Percentiles rank a stretch among this genome's conserved stretches.
Evolutionary conservation across 2,888 invertebrate genomes (phyloP).

Genomic region (Leucophenga montana): DNA sequence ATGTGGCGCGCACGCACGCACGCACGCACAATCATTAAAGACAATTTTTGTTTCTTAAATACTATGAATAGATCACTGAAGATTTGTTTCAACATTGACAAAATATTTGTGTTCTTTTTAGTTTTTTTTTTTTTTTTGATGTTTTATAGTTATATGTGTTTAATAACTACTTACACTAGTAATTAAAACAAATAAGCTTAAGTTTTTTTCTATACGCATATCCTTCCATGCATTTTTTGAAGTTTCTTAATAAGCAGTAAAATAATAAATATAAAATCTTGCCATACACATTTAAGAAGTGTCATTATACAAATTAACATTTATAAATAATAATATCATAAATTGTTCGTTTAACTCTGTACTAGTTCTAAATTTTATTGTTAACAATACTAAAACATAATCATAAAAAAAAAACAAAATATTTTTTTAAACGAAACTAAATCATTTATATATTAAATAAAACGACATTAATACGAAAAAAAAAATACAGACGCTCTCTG

Average conservation of each 20-base stretch:
- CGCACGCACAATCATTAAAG: slow-evolving; percentile 5
- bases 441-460: slow-evolving; percentile 64
- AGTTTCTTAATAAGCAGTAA: background rate
- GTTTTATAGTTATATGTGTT: background rate
- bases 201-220: slow-evolving; percentile 4
- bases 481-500: slow-evolving; percentile 23
- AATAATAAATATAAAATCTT: background rate
- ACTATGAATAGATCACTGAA: slow-evolving; percentile 2
- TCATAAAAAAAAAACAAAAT: slow-evolving; percentile 6
- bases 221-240: background rate
- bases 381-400: background rate
- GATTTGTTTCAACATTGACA: background rate
- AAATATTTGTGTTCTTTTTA: slow-evolving; percentile 4
- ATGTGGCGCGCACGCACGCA: background rate
- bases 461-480: slow-evolving; percentile 38
- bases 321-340: background rate
- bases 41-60: slow-evolving; percentile 7
- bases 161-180: too few relatives aligned
- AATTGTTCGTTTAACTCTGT: background rate
- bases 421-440: slow-evolving; percentile 35
- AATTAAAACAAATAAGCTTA: background rate
- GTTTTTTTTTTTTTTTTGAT: background rate
- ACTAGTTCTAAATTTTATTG: slow-evolving; percentile 14
- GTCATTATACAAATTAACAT: slow-evolving; percentile 1
- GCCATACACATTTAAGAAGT: slow-evolving; percentile 21